A percentile compares a stretch with the other conserved stretches of the same genome.
phyloP scores from a whole-genome alignment of 23 tunicate species.

The Corella eumyota region DNA sequence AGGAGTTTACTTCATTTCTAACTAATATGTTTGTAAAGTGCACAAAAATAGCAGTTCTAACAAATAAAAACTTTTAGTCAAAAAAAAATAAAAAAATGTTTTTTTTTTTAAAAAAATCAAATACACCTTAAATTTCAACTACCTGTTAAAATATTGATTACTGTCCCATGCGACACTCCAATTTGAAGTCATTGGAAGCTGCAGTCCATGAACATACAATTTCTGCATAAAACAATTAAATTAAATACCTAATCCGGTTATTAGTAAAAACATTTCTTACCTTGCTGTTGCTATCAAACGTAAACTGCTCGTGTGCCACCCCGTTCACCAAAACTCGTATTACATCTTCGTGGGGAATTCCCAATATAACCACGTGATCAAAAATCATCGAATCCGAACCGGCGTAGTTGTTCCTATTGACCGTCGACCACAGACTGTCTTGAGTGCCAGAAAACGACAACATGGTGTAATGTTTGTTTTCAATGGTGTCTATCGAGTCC shows the following conservation, averaged over 20 bases:
- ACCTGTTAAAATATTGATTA: conserved; percentile 33
- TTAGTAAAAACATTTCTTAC: no score
- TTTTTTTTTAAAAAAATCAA: no score
- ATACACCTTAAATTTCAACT: no score
- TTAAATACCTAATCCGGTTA: conserved; percentile 1
- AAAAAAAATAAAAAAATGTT: no score
- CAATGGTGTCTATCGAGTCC: conserved; percentile 50
- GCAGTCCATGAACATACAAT: conserved; percentile 16
- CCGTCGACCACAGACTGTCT: conserved; percentile 2
- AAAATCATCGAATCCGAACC: conserved; percentile 17
- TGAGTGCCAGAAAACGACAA: conserved; percentile 33
- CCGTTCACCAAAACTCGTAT: conserved; percentile 27
- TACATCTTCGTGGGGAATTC: conserved; percentile 28
- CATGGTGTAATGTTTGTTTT: conserved; percentile 20
- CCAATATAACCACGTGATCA: conserved; percentile 36
- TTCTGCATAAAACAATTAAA: conserved; percentile 8
- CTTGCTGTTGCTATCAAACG: conserved; percentile 25
- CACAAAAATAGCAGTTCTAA: no score
- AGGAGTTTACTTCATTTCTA: neutral
- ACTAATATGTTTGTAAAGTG: no score
- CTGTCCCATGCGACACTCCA: conserved; percentile 36
- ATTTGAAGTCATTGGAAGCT: conserved; percentile 4
- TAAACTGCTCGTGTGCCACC: conserved; percentile 14
- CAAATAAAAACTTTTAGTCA: no score
- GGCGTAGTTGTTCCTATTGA: conserved; percentile 5